Evolutionary conservation across 2,113 vertebrate species (phyloP), one percentile per base, ranked within the genome.

Genomic region (Zapornia atra): DNA sequence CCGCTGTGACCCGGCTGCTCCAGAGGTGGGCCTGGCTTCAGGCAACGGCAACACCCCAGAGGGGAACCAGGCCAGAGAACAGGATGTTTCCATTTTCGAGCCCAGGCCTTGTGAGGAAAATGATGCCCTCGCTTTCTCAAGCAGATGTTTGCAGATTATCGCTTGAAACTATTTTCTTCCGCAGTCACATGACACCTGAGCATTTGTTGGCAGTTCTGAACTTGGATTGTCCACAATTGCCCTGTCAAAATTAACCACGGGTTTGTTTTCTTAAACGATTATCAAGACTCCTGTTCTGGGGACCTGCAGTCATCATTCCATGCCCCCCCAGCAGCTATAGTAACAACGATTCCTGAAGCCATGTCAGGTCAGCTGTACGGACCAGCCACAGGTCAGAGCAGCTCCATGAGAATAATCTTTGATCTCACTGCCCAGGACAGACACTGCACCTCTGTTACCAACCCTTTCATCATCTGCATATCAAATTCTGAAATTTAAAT

Each of bases 31-130:
- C 13, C 25, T 28, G 61, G 33, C 28, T 25, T 0, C 38, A 36
- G 33, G 70, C 24, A 2, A 0, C 5, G 4, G 54, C 3, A 2
- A 8, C 29, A 3, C 4, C 4, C 33, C 59, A 0, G 65, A 13
- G 1, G 10, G 9, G 48, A 54, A 36, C 6, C 36, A 2, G 28
- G 28, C 42, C 48, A 15, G 29, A 17, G 22, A 59, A 33, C 13
- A 5, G 26, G 31, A 2, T 63, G 26, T 9, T 14, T 56, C 7
- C 26, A 1, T n/a, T 24, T 12, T 34, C 14, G 40, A 26, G 21
- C 21, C 57, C 59, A 2, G 60, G 48, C 18, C 18, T 34, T n/a
- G 2, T 31, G 8, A 31, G 21, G 28, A 50, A 26, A 19, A 12
- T 2, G 0, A 9, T 16, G 15, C 71, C 21, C 6, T 20, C 53